phyloP scores from a whole-genome alignment of 2,113 vertebrate genomes.

The Gavia stellata region DNA sequence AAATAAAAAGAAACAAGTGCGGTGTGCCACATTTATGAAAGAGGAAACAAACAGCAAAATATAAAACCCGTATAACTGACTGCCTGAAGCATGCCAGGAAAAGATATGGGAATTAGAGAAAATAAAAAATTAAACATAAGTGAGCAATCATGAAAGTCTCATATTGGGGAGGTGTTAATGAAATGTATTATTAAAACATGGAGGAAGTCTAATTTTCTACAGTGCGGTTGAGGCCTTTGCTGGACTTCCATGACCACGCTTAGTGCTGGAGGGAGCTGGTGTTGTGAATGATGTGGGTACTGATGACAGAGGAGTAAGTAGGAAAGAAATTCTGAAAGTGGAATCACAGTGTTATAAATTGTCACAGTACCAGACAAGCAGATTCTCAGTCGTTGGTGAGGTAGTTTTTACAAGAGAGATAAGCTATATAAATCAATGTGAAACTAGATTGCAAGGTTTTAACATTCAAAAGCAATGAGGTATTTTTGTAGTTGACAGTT shows the following conservation, averaged over 20 bases:
- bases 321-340: not conserved
- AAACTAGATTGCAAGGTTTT: not conserved
- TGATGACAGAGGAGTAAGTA: not conserved
- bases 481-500: slow-evolving; percentile 22
- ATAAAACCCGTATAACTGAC: not conserved
- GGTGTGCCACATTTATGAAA: not conserved
- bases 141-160: not conserved
- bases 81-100: not conserved
- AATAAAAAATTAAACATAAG: not conserved
- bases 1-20: not conserved
- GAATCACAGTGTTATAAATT: not conserved
- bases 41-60: not conserved
- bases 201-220: not conserved
- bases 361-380: not conserved
- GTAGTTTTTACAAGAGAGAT: slow-evolving; percentile 16
- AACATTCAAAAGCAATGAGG: not conserved
- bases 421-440: slow-evolving; percentile 32
- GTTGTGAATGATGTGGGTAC: not conserved
- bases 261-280: not conserved
- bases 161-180: not conserved
- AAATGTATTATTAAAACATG: not conserved
- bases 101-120: not conserved
- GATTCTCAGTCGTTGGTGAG: not conserved
- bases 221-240: not conserved
- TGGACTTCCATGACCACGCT: not conserved